A percentile compares a stretch with the other conserved stretches of the same genome.
Conservation (phyloP, 2,797 vertebrate species). For the Xiphophorus birchmanni region DNA sequence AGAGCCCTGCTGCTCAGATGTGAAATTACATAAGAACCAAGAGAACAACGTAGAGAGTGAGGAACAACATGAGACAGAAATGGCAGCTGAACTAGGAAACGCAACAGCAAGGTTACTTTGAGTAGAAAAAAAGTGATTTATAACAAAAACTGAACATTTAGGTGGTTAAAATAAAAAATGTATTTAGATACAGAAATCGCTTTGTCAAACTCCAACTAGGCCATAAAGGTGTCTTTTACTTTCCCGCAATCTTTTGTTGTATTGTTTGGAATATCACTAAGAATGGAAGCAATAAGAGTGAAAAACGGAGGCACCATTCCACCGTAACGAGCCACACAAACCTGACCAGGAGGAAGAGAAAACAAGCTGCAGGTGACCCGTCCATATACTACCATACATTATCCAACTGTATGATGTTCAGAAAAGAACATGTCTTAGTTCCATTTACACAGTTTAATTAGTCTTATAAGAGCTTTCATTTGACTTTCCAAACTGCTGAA, state of each 20-base stretch:
- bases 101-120: background rate
- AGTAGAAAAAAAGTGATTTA: background rate
- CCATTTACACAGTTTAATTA: background rate
- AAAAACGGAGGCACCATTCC: background rate
- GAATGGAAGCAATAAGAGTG: background rate
- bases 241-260: background rate
- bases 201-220: background rate
- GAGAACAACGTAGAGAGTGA: constrained; percentile 14
- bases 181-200: background rate
- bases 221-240: background rate
- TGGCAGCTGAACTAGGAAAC: constrained; percentile 4
- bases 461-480: background rate
- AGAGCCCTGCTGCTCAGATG: constrained; percentile 29
- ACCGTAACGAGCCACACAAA: background rate
- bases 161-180: background rate
- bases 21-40: constrained; percentile 28
- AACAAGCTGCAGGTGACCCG: background rate
- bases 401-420: background rate
- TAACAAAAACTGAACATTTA: background rate
- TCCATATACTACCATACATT: background rate
- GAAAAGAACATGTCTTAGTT: background rate
- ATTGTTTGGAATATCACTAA: background rate
- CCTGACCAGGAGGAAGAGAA: background rate
- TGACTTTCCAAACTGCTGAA: background rate
- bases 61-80: constrained; percentile 5